Evolutionary conservation across 1,140 invertebrate species (phyloP).

Genomic region (Phymorhynchus buccinoides): DNA sequence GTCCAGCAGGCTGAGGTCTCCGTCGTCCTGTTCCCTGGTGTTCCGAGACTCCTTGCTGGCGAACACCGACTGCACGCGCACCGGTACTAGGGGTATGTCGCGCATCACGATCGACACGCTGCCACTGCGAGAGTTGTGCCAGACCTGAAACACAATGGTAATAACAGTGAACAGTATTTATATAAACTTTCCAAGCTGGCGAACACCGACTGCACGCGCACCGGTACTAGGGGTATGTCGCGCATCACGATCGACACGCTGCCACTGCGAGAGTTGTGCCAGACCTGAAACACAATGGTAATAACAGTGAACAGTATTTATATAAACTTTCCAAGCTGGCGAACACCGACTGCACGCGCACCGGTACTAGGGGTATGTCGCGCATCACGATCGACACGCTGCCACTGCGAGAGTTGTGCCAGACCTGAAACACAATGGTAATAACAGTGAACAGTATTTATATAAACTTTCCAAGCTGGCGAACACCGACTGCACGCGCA

Average conservation of each 20-base stretch:
- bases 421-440: slow-evolving; percentile 73
- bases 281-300: slow-evolving; percentile 73
- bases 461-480: slow-evolving; percentile 71
- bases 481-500: slow-evolving; percentile 93
- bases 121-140: slow-evolving; percentile 82
- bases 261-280: slow-evolving; percentile 82
- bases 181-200: slow-evolving; percentile 71
- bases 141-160: slow-evolving; percentile 73
- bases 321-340: slow-evolving; percentile 71
- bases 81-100: slow-evolving; percentile 84
- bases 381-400: slow-evolving; percentile 80
- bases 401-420: slow-evolving; percentile 82
- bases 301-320: not conserved
- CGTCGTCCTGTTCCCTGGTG: slow-evolving; percentile 79
- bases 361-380: slow-evolving; percentile 84
- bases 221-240: slow-evolving; percentile 84
- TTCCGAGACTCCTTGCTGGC: slow-evolving; percentile 83
- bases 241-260: slow-evolving; percentile 80
- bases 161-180: not conserved
- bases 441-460: not conserved
- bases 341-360: slow-evolving; percentile 93
- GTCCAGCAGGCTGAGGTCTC: slow-evolving; percentile 63
- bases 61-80: slow-evolving; percentile 93
- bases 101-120: slow-evolving; percentile 80
- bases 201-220: slow-evolving; percentile 93